These are phyloP conservation scores for Euura lappo DNA, from an alignment of 1,140 invertebrate genomes.

Conservation along the genomic window DNA sequence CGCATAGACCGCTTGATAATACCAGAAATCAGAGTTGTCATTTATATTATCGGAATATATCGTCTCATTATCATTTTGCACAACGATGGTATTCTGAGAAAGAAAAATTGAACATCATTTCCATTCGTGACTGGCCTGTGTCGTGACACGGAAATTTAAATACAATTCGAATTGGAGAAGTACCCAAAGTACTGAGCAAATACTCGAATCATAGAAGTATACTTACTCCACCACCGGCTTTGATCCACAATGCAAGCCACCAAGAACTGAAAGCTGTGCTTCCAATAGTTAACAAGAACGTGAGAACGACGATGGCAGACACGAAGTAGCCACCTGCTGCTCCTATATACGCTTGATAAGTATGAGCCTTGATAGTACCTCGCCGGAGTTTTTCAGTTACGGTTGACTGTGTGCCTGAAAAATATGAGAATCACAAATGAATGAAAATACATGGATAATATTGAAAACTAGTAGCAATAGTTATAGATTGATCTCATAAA, in stretches of 20 bases:
- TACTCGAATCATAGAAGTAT: slow-evolving; percentile 9
- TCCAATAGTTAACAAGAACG: slow-evolving; percentile 66
- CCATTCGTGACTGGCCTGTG: background rate
- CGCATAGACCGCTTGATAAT: slow-evolving; percentile 63
- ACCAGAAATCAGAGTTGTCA: slow-evolving; percentile 61
- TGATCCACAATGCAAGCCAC: slow-evolving; percentile 75
- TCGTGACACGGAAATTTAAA: background rate
- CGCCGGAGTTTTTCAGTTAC: slow-evolving; percentile 56
- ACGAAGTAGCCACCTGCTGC: slow-evolving; percentile 67
- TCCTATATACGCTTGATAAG: slow-evolving; percentile 64
- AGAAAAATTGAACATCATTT: background rate
- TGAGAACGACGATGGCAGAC: slow-evolving; percentile 59
- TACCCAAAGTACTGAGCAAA: too few relatives aligned
- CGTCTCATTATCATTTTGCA: slow-evolving; percentile 42
- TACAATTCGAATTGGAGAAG: background rate
- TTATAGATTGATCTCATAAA: too few relatives aligned
- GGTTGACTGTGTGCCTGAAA: slow-evolving; percentile 40
- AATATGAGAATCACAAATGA: background rate
- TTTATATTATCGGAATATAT: slow-evolving; percentile 45
- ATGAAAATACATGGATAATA: too few relatives aligned
- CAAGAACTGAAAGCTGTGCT: slow-evolving; percentile 33
- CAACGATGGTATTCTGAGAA: background rate
- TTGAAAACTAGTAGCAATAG: too few relatives aligned
- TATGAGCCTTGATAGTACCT: slow-evolving; percentile 55
- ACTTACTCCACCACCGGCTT: slow-evolving; percentile 56